Base-by-base conservation (phyloP, 23 tunicate species). In the Clavelina lepadiformis region DNA sequence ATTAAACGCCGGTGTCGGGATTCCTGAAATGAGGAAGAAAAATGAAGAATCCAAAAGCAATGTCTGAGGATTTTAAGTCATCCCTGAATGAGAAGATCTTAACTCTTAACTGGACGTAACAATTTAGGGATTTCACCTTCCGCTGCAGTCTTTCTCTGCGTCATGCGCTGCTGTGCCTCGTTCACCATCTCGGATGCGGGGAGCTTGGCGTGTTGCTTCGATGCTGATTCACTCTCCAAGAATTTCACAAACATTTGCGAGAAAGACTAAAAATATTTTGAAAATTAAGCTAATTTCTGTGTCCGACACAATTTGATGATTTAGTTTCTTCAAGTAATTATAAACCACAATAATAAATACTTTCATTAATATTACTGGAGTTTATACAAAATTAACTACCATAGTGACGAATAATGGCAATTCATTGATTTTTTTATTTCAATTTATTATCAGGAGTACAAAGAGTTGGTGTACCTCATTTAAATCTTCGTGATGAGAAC, bases 191-290 rank as follows among this genome's bases (percentile, higher is more conserved):
- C 75, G 5, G 75, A 47, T 19, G 89, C 71, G 0, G 97, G 97
- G 13, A 89, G 75, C 33, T 68, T 74, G 55, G 80, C 88, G 27
- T 68, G 79, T 58, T 70, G 86, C 45, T 51, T 66, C 25, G 83
- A 60, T 4, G 46, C 28, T 33, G 97, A 89, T 56, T 89, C 97
- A 28, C 26, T 65, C 54, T 89, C 97, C 59, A 89, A 66, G 56
- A 89, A 89, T 58, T 89, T 89, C 44, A 89, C 89, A 38, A 89
- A 89, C 89, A 89, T 81, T 54, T 67, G 61, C 8, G 95, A 63
- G 56, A 86, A 86, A n/a, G 94, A 85, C 94, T 85, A 74, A 63
- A 77, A 28, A 66, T n/a, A n/a, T n/a, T n/a, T n/a, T n/a, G n/a
- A n/a, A n/a, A n/a, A n/a, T n/a, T n/a, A n/a, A n/a, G n/a, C n/a